Evolutionary conservation across 2,888 invertebrate species (phyloP).

Genomic region (Notodonta ziczac): DNA sequence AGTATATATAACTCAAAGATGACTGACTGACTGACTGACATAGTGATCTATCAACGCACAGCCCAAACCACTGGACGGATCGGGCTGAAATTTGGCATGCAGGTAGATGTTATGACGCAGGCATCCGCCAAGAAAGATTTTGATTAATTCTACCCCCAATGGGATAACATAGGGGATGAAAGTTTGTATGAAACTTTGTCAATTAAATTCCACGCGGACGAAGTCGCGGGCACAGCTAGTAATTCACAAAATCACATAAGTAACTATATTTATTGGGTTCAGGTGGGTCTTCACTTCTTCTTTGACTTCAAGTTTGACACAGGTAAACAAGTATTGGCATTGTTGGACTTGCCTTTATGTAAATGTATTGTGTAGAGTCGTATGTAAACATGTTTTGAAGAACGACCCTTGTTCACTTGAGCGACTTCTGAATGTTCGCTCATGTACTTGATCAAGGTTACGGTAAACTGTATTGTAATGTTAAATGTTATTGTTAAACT

Average conservation of each 20-base stretch:
- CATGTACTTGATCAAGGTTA: conserved; percentile 17
- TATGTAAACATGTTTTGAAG: conserved; percentile 29
- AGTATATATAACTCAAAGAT: too few relatives aligned
- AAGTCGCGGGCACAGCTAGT: too few relatives aligned
- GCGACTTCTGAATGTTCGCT: conserved; percentile 24
- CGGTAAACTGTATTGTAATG: conserved; percentile 3
- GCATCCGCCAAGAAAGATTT: too few relatives aligned
- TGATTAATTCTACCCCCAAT: too few relatives aligned
- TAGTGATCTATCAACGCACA: too few relatives aligned
- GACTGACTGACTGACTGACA: too few relatives aligned
- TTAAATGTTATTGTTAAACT: background rate
- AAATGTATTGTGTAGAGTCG: conserved; percentile 25
- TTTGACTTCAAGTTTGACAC: conserved; percentile 28
- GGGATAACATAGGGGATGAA: too few relatives aligned
- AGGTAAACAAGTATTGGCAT: conserved; percentile 26
- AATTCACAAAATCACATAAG: background rate
- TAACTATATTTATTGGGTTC: background rate
- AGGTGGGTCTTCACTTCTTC: conserved; percentile 21
- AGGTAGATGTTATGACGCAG: too few relatives aligned
- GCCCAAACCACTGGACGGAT: too few relatives aligned
- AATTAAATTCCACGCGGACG: too few relatives aligned
- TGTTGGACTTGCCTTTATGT: conserved; percentile 32
- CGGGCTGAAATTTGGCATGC: too few relatives aligned
- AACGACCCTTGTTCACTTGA: conserved; percentile 26
- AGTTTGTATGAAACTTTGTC: too few relatives aligned